These are phyloP conservation scores for Stratiomys singularior DNA, from an alignment of 2,888 invertebrate species.

Conservation along the genomic window DNA sequence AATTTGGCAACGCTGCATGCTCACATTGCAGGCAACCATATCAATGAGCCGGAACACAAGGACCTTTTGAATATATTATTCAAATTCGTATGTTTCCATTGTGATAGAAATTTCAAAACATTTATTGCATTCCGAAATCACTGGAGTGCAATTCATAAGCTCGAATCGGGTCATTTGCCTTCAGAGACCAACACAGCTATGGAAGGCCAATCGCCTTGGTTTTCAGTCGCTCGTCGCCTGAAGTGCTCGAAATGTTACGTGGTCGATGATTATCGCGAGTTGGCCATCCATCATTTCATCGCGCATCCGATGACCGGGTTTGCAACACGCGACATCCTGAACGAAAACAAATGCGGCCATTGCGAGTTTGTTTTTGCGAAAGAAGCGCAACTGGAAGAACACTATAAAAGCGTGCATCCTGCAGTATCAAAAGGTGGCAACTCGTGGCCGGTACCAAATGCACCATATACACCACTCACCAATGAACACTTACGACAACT, in stretches of 20 bases:
- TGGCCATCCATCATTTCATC: constrained; percentile 52
- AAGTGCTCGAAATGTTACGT: constrained; percentile 48
- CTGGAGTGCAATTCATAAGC: constrained; percentile 11
- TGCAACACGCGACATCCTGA: constrained; percentile 55
- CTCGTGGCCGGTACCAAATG: constrained; percentile 1
- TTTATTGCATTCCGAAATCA: background rate
- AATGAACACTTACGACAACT: background rate
- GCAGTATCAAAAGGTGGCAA: constrained; percentile 58
- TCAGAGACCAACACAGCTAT: no score
- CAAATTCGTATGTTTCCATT: constrained; percentile 32
- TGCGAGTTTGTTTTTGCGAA: constrained; percentile 57
- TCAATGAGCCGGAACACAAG: background rate
- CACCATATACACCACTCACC: constrained; percentile 58
- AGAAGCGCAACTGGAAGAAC: constrained; percentile 55
- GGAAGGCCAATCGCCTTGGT: constrained; percentile 11
- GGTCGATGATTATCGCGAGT: constrained; percentile 51
- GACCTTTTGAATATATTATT: background rate
- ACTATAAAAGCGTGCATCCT: constrained; percentile 57
- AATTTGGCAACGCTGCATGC: background rate
- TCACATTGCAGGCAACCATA: constrained; percentile 13
- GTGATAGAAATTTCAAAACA: background rate
- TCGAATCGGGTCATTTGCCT: background rate
- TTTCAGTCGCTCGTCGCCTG: background rate
- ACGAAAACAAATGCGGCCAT: constrained; percentile 56
- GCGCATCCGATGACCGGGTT: constrained; percentile 56